phyloP scores from a whole-genome alignment of 2,113 vertebrate genomes.

The Catharus minimus region DNA sequence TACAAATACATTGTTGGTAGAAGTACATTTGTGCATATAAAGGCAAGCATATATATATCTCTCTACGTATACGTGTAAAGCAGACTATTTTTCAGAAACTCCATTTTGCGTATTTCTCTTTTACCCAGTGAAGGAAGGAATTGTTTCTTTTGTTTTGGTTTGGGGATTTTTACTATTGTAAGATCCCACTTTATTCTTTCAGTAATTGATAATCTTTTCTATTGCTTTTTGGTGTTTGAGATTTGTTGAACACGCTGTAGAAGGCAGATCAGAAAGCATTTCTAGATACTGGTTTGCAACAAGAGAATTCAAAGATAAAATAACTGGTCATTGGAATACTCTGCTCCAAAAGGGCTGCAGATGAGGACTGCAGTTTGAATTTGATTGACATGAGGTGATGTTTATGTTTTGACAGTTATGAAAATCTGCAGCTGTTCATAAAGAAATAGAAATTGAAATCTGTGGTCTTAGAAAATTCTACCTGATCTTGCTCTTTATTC shows the following conservation, averaged over 20 bases:
- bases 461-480: constrained; percentile 11
- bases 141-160: neutral
- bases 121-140: neutral
- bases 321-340: neutral
- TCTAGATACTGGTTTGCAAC: neutral
- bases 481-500: neutral
- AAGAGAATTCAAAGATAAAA: neutral
- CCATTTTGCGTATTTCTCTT: neutral
- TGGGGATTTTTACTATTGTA: neutral
- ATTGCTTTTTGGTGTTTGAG: neutral
- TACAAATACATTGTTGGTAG: neutral
- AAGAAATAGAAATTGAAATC: constrained; percentile 3
- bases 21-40: neutral
- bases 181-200: neutral
- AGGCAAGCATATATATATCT: neutral
- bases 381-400: constrained; percentile 3
- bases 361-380: neutral
- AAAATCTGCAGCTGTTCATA: constrained; percentile 47
- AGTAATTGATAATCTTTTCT: neutral
- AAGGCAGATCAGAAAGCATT: neutral
- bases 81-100: neutral
- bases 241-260: neutral
- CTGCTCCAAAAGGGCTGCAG: neutral
- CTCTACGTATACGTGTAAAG: neutral
- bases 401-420: constrained; percentile 44